Evolutionary conservation across 2,888 invertebrate genomes (phyloP).

Genomic region (Caenorhabditis sp.): DNA sequence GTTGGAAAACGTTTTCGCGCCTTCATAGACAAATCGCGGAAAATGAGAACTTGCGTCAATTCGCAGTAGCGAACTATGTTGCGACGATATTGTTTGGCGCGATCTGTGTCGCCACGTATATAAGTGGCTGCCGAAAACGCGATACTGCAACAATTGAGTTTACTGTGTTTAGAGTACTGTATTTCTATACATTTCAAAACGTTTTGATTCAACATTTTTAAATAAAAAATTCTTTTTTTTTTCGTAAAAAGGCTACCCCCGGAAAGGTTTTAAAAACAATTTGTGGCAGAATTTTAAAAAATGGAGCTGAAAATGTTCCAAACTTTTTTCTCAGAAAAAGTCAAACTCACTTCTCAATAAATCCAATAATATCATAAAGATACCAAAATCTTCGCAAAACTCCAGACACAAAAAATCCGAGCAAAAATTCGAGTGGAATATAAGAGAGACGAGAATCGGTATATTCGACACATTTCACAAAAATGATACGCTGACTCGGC

Average conservation of each 20-base stretch:
- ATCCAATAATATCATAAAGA: slow-evolving; percentile 57
- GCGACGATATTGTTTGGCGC: slow-evolving; percentile 53
- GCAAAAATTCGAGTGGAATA: slow-evolving; percentile 54
- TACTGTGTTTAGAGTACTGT: no score
- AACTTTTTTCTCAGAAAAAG: background rate
- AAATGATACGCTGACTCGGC: slow-evolving; percentile 33
- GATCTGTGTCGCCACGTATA: slow-evolving; percentile 49
- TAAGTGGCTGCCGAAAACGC: slow-evolving; percentile 58
- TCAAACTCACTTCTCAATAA: slow-evolving; percentile 56
- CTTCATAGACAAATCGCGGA: slow-evolving; percentile 56
- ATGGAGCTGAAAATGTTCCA: no score
- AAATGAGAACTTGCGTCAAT: slow-evolving; percentile 54
- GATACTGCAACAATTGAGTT: slow-evolving; percentile 35
- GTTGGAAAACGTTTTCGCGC: slow-evolving; percentile 57
- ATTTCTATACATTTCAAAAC: no score
- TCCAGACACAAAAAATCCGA: slow-evolving; percentile 64
- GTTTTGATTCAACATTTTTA: no score
- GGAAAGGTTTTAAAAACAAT: no score
- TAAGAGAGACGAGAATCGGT: slow-evolving; percentile 41
- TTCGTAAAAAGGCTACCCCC: no score
- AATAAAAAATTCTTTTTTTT: no score
- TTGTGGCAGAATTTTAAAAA: no score
- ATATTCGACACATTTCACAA: slow-evolving; percentile 43
- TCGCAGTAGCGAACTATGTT: slow-evolving; percentile 57
- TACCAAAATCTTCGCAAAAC: slow-evolving; percentile 55